phyloP scores from a whole-genome alignment of 2,888 invertebrate species.

The Nymphalis c-album region DNA sequence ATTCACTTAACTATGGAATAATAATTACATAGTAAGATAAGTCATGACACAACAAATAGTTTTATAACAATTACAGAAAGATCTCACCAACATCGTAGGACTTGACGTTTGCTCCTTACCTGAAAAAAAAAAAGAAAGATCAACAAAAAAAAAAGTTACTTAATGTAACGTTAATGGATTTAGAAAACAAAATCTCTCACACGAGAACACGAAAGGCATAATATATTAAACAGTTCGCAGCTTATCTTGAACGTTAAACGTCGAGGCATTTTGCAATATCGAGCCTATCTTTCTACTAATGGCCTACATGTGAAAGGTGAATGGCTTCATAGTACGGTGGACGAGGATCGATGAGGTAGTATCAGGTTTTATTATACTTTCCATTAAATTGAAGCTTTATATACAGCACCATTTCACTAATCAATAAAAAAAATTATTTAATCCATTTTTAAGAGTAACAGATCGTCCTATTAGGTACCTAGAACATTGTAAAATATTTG shows the following conservation, averaged over 20 bases:
- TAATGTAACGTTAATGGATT: not conserved
- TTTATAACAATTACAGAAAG: no score
- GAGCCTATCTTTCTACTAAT: constrained; percentile 75
- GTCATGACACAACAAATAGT: no score
- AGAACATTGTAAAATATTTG: no score
- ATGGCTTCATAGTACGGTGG: constrained; percentile 61
- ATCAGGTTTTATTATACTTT: constrained; percentile 7
- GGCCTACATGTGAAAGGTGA: constrained; percentile 76
- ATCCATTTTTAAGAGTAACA: not conserved
- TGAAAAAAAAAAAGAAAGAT: constrained; percentile 1
- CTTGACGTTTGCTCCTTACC: not conserved
- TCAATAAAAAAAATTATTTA: not conserved
- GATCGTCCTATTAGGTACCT: no score
- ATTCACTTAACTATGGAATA: no score
- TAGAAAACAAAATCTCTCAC: constrained; percentile 12
- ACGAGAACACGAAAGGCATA: constrained; percentile 55
- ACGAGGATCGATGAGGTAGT: constrained; percentile 51
- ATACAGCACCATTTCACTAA: not conserved
- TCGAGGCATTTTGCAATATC: constrained; percentile 62
- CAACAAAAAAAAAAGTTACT: not conserved
- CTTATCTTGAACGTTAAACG: constrained; percentile 65
- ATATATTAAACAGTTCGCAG: constrained; percentile 65
- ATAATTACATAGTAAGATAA: no score
- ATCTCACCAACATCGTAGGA: not conserved
- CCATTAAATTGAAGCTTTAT: constrained; percentile 4